These are phyloP conservation scores for Dendrophyllia cribrosa DNA, from an alignment of 64 coral and sea anemone species.

Conservation along the genomic window DNA sequence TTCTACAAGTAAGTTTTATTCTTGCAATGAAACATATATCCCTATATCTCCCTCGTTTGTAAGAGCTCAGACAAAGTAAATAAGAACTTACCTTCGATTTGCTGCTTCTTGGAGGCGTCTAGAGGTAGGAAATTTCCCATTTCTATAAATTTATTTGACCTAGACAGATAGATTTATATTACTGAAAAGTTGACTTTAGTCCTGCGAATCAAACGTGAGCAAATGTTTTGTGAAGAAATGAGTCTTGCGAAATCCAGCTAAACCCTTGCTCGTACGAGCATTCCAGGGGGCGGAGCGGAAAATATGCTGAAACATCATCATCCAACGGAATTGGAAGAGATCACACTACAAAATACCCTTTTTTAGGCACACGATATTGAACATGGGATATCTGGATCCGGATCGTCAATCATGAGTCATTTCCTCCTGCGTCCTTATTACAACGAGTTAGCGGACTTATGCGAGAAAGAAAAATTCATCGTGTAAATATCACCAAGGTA, in stretches of 20 bases:
- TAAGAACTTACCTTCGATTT: slow-evolving; percentile 82
- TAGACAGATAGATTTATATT: background rate
- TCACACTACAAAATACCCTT: background rate
- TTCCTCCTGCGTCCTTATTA: background rate
- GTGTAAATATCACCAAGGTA: background rate
- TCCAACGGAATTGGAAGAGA: background rate
- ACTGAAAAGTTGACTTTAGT: background rate
- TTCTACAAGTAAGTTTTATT: no score
- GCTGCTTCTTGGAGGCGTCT: slow-evolving; percentile 70
- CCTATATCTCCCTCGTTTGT: no score
- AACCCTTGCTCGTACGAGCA: background rate
- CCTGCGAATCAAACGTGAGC: background rate
- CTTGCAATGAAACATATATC: no score
- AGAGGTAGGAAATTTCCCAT: slow-evolving; percentile 92
- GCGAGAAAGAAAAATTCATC: background rate
- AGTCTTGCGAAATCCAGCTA: slow-evolving; percentile 15
- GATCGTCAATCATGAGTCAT: background rate
- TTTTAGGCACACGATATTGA: slow-evolving; percentile 8
- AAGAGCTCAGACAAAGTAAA: background rate
- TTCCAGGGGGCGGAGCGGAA: slow-evolving; percentile 51
- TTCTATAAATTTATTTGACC: background rate
- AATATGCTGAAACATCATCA: background rate
- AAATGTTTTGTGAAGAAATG: background rate
- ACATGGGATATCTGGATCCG: background rate
- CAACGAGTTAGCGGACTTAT: background rate